These are phyloP conservation scores for Gibbula magus DNA, from an alignment of 2,888 invertebrate genomes.

Conservation along the genomic window DNA sequence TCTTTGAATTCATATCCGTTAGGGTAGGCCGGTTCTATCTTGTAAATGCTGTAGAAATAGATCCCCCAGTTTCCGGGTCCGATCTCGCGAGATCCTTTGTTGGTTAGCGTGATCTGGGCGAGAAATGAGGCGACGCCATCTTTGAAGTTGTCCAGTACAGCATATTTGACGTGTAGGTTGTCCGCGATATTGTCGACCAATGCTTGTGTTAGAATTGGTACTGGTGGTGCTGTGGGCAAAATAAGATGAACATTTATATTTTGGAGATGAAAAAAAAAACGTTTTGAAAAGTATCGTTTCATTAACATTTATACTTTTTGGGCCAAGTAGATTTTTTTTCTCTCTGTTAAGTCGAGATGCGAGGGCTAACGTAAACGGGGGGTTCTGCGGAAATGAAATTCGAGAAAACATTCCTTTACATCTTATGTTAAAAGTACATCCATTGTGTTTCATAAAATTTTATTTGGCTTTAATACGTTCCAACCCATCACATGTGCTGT, in stretches of 20 bases:
- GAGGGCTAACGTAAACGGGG: no score
- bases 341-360: no score
- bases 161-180: conserved; percentile 44
- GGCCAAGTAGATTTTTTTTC: no score
- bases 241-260: not conserved
- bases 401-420: no score
- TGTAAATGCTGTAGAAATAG: conserved; percentile 49
- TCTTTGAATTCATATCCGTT: not conserved
- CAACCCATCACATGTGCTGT: no score
- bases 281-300: not conserved
- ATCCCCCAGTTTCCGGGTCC: conserved; percentile 57
- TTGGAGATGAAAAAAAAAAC: not conserved
- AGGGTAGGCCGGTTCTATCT: not conserved
- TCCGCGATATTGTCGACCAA: conserved; percentile 55
- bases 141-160: conserved; percentile 45
- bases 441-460: no score
- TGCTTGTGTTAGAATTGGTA: conserved; percentile 42
- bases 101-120: conserved; percentile 41
- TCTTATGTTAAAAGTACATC: no score
- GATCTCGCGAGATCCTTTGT: conserved; percentile 45
- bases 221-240: conserved; percentile 40
- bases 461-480: no score
- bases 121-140: conserved; percentile 33
- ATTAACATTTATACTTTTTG: no score
- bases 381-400: no score